These are phyloP conservation scores for Xiphophorus hellerii DNA, from an alignment of 2,113 vertebrate species.

Conservation along the genomic window DNA sequence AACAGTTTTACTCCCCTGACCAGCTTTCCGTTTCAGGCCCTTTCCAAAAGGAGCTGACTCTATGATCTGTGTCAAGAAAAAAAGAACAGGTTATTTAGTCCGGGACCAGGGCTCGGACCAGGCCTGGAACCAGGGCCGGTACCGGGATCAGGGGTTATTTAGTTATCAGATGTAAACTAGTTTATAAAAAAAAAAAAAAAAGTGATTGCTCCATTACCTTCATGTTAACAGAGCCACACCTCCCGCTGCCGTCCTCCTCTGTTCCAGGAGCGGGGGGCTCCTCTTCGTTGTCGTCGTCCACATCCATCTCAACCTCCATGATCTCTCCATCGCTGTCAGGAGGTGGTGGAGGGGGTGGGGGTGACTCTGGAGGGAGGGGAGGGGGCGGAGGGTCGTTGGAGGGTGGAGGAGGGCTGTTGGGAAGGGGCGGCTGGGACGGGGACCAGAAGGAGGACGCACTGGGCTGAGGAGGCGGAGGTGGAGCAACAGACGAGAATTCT, in stretches of 20 bases:
- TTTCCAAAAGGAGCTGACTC: constrained; percentile 78
- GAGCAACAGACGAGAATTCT: constrained; percentile 45
- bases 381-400: constrained; percentile 83
- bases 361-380: constrained; percentile 81
- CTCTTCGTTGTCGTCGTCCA: constrained; percentile 91
- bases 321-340: constrained; percentile 91
- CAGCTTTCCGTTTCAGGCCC: constrained; percentile 87
- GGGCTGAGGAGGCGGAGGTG: constrained; percentile 55
- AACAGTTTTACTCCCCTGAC: constrained; percentile 82
- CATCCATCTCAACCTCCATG: constrained; percentile 98
- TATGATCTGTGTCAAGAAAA: constrained; percentile 42
- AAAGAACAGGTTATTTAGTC: not conserved
- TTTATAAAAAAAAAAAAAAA: not conserved
- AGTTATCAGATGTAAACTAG: not conserved
- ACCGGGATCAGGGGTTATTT: too few relatives aligned
- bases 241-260: constrained; percentile 86
- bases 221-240: constrained; percentile 45
- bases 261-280: constrained; percentile 96
- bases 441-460: constrained; percentile 85
- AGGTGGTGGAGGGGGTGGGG: constrained; percentile 82
- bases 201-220: constrained; percentile 42
- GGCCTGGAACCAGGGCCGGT: too few relatives aligned
- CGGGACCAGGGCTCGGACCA: too few relatives aligned
- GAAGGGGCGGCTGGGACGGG: constrained; percentile 78
- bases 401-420: constrained; percentile 90